Conservation (phyloP, 2,797 vertebrate species). For the Gadopsis bispinosus region DNA sequence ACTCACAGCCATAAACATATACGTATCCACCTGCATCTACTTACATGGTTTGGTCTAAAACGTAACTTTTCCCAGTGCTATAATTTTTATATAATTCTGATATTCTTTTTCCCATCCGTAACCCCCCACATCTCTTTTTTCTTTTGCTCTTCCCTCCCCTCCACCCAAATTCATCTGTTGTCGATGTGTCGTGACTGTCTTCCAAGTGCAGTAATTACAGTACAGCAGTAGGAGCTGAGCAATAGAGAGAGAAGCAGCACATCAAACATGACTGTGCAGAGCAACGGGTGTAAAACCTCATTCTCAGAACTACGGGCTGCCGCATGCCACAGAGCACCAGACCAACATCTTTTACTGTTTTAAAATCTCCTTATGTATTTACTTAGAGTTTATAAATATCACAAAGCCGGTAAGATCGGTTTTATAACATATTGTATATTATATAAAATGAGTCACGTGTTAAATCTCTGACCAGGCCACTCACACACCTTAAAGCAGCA, state of each 20-base stretch:
- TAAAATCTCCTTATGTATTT: constrained; percentile 26
- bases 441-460: constrained; percentile 12
- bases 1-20: background rate
- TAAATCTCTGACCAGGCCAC: constrained; percentile 14
- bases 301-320: constrained; percentile 45
- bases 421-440: background rate
- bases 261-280: constrained; percentile 73
- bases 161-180: constrained; percentile 67
- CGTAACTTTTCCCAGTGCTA: constrained; percentile 6
- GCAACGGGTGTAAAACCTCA: constrained; percentile 48
- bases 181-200: constrained; percentile 78
- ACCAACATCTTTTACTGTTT: constrained; percentile 29
- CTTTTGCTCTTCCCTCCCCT: constrained; percentile 54
- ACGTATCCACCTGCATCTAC: background rate
- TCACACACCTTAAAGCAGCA: background rate
- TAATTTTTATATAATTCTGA: constrained; percentile 17
- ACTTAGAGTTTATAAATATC: constrained; percentile 23
- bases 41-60: background rate
- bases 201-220: constrained; percentile 80
- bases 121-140: constrained; percentile 40
- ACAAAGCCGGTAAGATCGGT: background rate
- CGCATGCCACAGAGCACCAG: constrained; percentile 32
- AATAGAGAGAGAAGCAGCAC: constrained; percentile 66
- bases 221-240: constrained; percentile 66
- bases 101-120: constrained; percentile 29